Evolutionary conservation across 2,797 vertebrate genomes (phyloP), one percentile per base, ranked within the genome.

Genomic region (Caiman crocodilus): DNA sequence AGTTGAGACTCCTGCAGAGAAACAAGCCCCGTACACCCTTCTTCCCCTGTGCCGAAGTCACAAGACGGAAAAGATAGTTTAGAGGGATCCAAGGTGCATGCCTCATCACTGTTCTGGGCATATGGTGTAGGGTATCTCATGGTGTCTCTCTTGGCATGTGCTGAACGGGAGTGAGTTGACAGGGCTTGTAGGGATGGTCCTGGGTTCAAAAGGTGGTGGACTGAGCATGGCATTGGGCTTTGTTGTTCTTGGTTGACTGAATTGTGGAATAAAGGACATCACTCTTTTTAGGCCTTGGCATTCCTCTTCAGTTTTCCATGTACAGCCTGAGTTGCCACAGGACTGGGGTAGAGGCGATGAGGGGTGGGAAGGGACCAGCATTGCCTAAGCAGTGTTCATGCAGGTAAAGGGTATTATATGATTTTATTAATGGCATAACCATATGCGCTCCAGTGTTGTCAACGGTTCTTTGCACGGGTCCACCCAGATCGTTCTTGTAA

Each of bases 401-500:
- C 42, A 50, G 42, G 42, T 42, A 73, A 16, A 69, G 20, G 35
- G 67, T 15, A 73, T 13, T 18, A 7, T 25, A 32, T 12, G 67
- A 71, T 30, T 23, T 71, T 30, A 21, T 35, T 23, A 32, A 71
- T 18, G 32, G 21, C 67, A 71, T 35, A 42, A 71, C 32, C 13
- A 23, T 71, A 32, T 20, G 42, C 42, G 9, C 42, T 50, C 42
- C 42, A 50, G 42, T 11, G 10, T 10, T 82, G 80, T 23, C 58
- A 35, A 71, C 58, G 14, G 87, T 79, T 82, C 75, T 23, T 86
- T 78, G 73, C 56, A 1, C 82, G 82, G 42, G 84, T 64, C 80
- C 67, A 63, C 92, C 73, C 60, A 92, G 63, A 87, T 88, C n/a
- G 28, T 80, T 35, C 18, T 60, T 86, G 3, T 55, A 42, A 2